Evolutionary conservation across 2,113 vertebrate genomes (phyloP), one percentile per base, ranked within the genome.

Genomic region (Ptyas mucosa): DNA sequence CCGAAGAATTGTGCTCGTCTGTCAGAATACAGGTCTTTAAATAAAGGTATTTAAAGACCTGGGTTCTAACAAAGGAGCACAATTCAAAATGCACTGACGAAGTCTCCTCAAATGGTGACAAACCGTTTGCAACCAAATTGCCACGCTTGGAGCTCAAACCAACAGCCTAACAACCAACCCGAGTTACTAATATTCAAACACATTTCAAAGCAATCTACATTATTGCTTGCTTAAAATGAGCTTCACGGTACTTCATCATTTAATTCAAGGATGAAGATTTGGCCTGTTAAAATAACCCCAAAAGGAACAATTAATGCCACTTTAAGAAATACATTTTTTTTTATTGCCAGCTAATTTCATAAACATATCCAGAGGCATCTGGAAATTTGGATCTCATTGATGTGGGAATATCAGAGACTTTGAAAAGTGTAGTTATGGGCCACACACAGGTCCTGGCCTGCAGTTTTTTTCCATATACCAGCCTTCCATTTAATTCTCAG

Each of bases 221-320:
- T 93, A 95, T 14, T 61, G 55, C 92, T 69, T 91, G 92, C 92
- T 94, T 61, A 86, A 88, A 34, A 75, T 18, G 8, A 4, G 46
- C 81, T 92, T 87, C 87, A 11, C 8, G 29, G 0, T 26, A 55
- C 49, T 90, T 49, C 52, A 54, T 93, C 89, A 86, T 95, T 75
- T 85, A 0, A 88, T 93, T 86, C 91, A 75, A 75, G n/a, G 14
- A 18, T 75, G 29, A 75, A 75, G 64, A 75, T 75, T 75, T 34
- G n/a, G n/a, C 64, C 64, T 75, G 29, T 34, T 34, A 34, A 75
- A 75, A 64, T 64, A 64, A 29, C 8, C 58, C 26, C 24, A 64
- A 75, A 75, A 34, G 64, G 64, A 75, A 34, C n/a, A 75, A 34
- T 75, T 18, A 34, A 34, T 34, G 14, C n/a, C n/a, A 75, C 14